phyloP scores from a whole-genome alignment of 2,888 invertebrate genomes.

The Phalera bucephala region DNA sequence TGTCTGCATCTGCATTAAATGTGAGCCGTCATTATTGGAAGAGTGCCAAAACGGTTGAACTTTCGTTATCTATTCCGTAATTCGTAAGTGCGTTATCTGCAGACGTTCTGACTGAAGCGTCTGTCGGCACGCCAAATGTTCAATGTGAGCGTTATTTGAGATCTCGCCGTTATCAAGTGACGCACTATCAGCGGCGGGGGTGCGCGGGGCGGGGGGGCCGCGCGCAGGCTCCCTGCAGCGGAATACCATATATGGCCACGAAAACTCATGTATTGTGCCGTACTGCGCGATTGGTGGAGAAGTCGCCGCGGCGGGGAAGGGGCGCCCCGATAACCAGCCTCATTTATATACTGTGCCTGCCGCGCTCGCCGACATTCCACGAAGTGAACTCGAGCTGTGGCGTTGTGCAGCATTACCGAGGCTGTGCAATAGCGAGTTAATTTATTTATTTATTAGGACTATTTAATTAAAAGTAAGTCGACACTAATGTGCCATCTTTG shows the following conservation, averaged over 20 bases:
- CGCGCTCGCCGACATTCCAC: slow-evolving; percentile 76
- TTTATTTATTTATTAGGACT: slow-evolving; percentile 82
- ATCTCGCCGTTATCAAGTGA: slow-evolving; percentile 66
- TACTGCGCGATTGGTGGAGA: slow-evolving; percentile 85
- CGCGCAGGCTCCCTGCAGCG: slow-evolving; percentile 84
- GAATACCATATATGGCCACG: slow-evolving; percentile 75
- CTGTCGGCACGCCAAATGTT: slow-evolving; percentile 26
- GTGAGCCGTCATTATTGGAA: slow-evolving; percentile 43
- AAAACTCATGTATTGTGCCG: slow-evolving; percentile 77
- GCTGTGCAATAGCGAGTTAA: slow-evolving; percentile 81
- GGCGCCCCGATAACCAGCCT: slow-evolving; percentile 79
- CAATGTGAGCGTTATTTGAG: slow-evolving; percentile 44
- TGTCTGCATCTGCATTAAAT: no score
- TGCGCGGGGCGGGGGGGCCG: slow-evolving; percentile 49
- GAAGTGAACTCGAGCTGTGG: slow-evolving; percentile 77
- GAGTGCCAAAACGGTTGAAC: slow-evolving; percentile 40
- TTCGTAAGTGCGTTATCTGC: no score
- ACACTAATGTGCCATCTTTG: slow-evolving; percentile 40
- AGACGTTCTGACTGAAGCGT: slow-evolving; percentile 11
- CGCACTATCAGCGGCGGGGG: slow-evolving; percentile 52
- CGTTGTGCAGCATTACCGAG: slow-evolving; percentile 75
- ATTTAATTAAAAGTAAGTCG: slow-evolving; percentile 81
- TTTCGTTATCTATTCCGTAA: slow-evolving; percentile 40
- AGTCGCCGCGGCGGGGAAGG: slow-evolving; percentile 76
- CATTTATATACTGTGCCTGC: slow-evolving; percentile 81